Evolutionary conservation across 2,888 invertebrate genomes (phyloP), one percentile per base, ranked within the genome.

Genomic region (Lycophotia porphyrea): DNA sequence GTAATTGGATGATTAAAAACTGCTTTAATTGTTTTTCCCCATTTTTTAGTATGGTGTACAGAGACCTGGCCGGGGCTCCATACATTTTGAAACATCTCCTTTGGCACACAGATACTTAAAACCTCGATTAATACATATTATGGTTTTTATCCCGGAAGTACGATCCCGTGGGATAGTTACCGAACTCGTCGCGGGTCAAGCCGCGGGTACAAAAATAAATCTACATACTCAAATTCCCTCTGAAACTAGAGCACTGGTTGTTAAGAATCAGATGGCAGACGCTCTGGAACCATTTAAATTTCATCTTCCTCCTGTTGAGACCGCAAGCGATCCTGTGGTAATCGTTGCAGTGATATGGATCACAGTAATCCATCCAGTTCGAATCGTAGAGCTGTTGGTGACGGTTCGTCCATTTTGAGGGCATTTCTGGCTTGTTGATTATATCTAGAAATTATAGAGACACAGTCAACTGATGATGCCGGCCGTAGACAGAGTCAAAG

Each of bases 241-340:
- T 84, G 42, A 85, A 94, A 0, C 3, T n/a, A 0, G 93, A 55
- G 27, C 95, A 96, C 65, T 89, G 75, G 71, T 96, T 96, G 61
- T 93, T 91, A 7, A 94, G n/a, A 0, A 91, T 86, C 0, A 96
- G 52, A 66, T 95, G 95, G 2, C 95, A 96, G 0, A 3, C 42
- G 70, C 95, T 95, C n/a, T 94, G 93, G 5, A 96, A 96, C 92
- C 92, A 95, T 65, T 91, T 90, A 68, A 95, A 95, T 2, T 77
- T 86, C 91, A 92, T 90, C 0, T 39, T 88, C 0, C 66, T 52
- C 0, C 95, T 77, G 66, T 95, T 93, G 0, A 95, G 47, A 0
- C 95, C 95, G 31, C 95, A 95, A 0, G 86, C 92, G 0, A 21
- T 39, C 11, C 78, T 92, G 70, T 93, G 90, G 34, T 94, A 94